Conservation (phyloP, 2,888 invertebrate species). For the Byasa hedistus region DNA sequence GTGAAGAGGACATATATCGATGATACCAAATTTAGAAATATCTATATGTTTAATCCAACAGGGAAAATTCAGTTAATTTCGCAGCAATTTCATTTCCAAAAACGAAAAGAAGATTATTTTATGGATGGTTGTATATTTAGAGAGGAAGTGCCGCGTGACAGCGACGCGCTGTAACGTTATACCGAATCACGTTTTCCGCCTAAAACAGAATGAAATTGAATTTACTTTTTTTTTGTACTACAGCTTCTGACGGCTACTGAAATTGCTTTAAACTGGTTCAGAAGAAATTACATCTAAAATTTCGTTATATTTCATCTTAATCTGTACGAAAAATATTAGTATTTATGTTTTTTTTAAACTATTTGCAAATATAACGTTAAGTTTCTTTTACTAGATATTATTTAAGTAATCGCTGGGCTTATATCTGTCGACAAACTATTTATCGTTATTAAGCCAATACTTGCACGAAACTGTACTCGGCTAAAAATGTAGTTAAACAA, state of each 20-base stretch:
- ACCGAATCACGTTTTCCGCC: constrained; percentile 23
- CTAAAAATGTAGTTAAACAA: too few relatives aligned
- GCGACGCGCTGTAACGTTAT: constrained; percentile 15
- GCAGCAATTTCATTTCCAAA: constrained; percentile 1
- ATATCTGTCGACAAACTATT: too few relatives aligned
- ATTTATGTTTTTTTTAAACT: neutral
- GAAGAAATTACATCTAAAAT: constrained; percentile 6
- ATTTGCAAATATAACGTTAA: too few relatives aligned
- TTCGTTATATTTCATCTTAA: neutral
- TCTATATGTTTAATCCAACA: too few relatives aligned
- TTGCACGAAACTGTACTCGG: too few relatives aligned
- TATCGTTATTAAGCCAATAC: too few relatives aligned
- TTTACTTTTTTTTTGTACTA: constrained; percentile 19
- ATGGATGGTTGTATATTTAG: constrained; percentile 12
- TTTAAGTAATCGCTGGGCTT: too few relatives aligned
- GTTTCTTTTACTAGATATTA: too few relatives aligned
- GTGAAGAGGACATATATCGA: neutral
- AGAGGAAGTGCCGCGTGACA: constrained; percentile 19
- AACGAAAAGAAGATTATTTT: constrained; percentile 4
- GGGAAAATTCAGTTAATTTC: neutral
- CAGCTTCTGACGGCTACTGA: constrained; percentile 15
- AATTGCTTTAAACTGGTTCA: constrained; percentile 17
- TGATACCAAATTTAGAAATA: neutral
- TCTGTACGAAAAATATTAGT: neutral
- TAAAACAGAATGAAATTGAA: constrained; percentile 24